These are phyloP conservation scores for Gerris lacustris DNA, from an alignment of 2,888 invertebrate species.

Conservation along the genomic window DNA sequence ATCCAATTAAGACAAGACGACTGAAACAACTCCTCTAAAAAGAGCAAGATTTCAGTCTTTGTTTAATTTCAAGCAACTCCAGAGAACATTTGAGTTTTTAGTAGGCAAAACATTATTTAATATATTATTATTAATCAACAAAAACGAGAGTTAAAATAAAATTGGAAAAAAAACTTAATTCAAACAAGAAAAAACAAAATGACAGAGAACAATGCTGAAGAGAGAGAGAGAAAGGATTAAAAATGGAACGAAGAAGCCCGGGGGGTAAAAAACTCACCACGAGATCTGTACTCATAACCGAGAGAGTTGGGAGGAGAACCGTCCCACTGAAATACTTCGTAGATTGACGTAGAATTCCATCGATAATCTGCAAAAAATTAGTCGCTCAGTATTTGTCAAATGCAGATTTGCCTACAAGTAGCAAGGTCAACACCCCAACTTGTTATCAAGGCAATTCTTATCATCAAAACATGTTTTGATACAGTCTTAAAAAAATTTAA, in stretches of 20 bases:
- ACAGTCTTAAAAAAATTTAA: too few relatives aligned
- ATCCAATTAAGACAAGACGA: too few relatives aligned
- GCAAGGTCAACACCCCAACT: too few relatives aligned
- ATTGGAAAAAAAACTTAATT: not conserved
- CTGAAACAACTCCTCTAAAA: too few relatives aligned
- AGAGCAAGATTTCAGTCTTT: too few relatives aligned
- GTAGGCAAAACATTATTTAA: too few relatives aligned
- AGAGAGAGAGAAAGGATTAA: not conserved
- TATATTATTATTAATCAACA: too few relatives aligned
- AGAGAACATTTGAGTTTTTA: too few relatives aligned
- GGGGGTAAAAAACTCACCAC: constrained; percentile 11
- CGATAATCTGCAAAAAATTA: constrained; percentile 44
- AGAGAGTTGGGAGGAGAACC: constrained; percentile 39
- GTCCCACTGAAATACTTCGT: constrained; percentile 58
- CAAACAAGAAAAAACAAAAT: not conserved
- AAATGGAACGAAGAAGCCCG: not conserved
- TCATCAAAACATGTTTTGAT: too few relatives aligned
- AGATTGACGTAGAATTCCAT: constrained; percentile 56
- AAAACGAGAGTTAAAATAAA: too few relatives aligned
- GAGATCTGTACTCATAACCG: constrained; percentile 19
- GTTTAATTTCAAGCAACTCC: too few relatives aligned
- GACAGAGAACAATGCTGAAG: not conserved
- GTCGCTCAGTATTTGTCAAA: constrained; percentile 18
- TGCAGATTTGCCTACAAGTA: constrained; percentile 10
- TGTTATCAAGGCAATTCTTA: too few relatives aligned